phyloP scores from a whole-genome alignment of 1,140 invertebrate species.

The Chironomus tepperi region DNA sequence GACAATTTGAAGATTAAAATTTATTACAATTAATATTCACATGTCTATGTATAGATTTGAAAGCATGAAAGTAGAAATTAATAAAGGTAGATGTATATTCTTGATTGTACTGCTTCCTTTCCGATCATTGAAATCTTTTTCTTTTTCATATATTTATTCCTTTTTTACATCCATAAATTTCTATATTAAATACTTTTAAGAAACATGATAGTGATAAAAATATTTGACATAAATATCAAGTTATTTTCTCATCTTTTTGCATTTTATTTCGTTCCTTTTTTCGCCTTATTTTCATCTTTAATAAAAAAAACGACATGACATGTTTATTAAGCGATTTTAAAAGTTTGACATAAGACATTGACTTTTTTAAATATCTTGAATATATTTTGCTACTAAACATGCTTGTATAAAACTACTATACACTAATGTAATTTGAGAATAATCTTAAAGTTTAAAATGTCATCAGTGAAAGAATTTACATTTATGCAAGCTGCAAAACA shows the following conservation, averaged over 20 bases:
- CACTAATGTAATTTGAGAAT: too few relatives aligned
- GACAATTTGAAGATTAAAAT: constrained; percentile 8
- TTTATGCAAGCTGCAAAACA: too few relatives aligned
- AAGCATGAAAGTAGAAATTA: too few relatives aligned
- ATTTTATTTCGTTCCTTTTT: neutral
- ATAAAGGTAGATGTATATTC: too few relatives aligned
- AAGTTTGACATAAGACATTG: neutral
- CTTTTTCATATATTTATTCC: neutral
- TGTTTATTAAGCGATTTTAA: constrained; percentile 1
- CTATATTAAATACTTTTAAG: neutral
- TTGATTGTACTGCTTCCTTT: neutral
- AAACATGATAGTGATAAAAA: constrained; percentile 9
- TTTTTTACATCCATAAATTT: neutral
- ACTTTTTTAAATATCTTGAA: neutral
- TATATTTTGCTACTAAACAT: neutral
- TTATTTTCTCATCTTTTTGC: neutral
- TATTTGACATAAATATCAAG: constrained; percentile 14
- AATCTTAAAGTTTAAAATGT: too few relatives aligned
- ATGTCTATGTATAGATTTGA: too few relatives aligned
- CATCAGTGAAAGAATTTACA: too few relatives aligned
- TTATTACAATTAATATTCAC: neutral
- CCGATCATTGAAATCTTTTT: constrained; percentile 6
- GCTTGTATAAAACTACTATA: neutral
- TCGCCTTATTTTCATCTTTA: neutral
- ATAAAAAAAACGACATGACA: neutral